A percentile compares a stretch with the other conserved stretches of the same genome.
These are phyloP conservation scores for Rallus crepitans DNA, from an alignment of 2,797 vertebrate genomes.

Conservation along the genomic window DNA sequence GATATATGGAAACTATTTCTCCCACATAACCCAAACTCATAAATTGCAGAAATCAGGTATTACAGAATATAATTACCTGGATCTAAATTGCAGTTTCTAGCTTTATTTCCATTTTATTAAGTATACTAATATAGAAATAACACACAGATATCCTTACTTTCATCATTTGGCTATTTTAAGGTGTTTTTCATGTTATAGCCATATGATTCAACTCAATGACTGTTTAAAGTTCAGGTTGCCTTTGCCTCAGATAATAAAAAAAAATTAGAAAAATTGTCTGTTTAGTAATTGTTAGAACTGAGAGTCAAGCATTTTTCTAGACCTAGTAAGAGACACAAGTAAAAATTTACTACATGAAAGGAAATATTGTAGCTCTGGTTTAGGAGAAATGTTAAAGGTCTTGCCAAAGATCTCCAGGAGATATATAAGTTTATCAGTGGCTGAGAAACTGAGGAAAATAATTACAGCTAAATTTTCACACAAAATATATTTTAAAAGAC, in stretches of 20 bases:
- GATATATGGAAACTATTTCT: neutral
- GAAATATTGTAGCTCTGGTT: neutral
- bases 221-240: neutral
- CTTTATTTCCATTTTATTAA: neutral
- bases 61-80: neutral
- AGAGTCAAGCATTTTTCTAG: neutral
- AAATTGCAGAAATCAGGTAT: neutral
- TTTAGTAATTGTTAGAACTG: neutral
- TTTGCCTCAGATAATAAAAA: neutral
- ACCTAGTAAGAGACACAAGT: neutral
- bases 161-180: neutral
- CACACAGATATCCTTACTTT: neutral
- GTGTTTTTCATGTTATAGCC: neutral
- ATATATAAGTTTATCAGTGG: neutral
- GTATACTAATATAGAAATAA: neutral
- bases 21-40: neutral
- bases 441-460: neutral
- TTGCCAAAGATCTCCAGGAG: neutral
- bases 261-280: neutral
- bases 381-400: neutral
- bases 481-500: neutral
- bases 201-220: neutral
- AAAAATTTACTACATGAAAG: neutral
- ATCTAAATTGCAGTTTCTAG: neutral
- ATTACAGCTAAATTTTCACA: neutral